phyloP scores from a whole-genome alignment of 2,888 invertebrate species.

The Zeuzera pyrina region DNA sequence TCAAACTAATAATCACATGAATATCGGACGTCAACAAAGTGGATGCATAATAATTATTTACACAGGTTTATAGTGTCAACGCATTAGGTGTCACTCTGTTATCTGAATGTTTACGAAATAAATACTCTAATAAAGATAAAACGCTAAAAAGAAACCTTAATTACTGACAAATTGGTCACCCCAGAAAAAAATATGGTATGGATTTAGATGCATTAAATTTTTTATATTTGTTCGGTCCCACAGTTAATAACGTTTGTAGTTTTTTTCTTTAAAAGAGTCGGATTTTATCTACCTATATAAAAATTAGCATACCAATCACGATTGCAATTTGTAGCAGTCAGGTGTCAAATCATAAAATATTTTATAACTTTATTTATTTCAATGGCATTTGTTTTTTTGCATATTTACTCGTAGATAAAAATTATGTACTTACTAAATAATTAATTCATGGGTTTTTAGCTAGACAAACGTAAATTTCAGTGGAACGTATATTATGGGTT shows the following conservation, averaged over 20 bases:
- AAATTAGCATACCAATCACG: slow-evolving; percentile 5
- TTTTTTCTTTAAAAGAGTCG: slow-evolving; percentile 1
- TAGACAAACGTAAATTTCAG: no score
- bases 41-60: slow-evolving; percentile 10
- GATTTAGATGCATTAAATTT: slow-evolving; percentile 25
- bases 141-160: slow-evolving; percentile 28
- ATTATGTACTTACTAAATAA: no score
- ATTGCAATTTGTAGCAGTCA: no score
- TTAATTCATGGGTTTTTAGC: no score
- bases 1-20: slow-evolving; percentile 4
- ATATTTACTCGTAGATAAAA: no score
- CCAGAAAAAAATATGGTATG: slow-evolving; percentile 27
- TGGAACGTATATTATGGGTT: no score
- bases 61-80: slow-evolving; percentile 8
- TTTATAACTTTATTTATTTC: no score
- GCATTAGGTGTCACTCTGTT: slow-evolving; percentile 12
- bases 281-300: slow-evolving; percentile 5
- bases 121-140: slow-evolving; percentile 43
- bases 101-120: slow-evolving; percentile 36
- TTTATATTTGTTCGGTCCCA: slow-evolving; percentile 14
- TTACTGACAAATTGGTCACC: slow-evolving; percentile 48
- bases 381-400: no score
- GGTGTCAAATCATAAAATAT: no score
- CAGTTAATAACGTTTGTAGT: slow-evolving; percentile 1
- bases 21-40: slow-evolving; percentile 2